Base-by-base conservation (phyloP, 2,888 invertebrate species). In the Periphyllus acericola region DNA sequence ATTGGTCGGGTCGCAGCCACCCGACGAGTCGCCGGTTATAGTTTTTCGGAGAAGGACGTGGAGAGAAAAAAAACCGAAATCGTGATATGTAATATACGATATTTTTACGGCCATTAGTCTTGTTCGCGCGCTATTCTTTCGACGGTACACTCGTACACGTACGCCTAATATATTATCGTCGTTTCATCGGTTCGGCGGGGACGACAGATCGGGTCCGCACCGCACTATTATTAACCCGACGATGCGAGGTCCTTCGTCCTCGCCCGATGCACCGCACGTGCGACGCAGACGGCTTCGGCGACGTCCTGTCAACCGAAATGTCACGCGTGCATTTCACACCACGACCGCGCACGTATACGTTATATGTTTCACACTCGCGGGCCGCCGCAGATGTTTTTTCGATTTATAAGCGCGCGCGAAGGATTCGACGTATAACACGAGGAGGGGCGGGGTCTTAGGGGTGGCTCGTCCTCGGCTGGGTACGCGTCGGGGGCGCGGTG, bases 291-390 rank as follows among this genome's bases (percentile, higher is more conserved):
- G 11, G 17, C 34, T 34, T 14, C 14, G 14, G 17, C 32, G 74
- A 25, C 74, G 36, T 40, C 75, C 40, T 75, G 40, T 75, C 75
- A n/a, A 75, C 75, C 75, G 40, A 40, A 75, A 46, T n/a, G 46
- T 14, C 75, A 75, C 9, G 52, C 14, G 14, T 52, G 52, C 14
- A 2, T 8, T 21, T 66, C 66, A 66, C n/a, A 66, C 60, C n/a
- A 36, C 36, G 36, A 36, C 36, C 36, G 36, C 36, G 36, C 36
- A 36, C 36, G 36, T 36, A 36, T 36, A 36, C 6, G 36, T 36
- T 36, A 36, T 36, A 36, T 11, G 3, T 46, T 9, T 5, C 1
- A 11, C 46, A 14, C 46, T 6, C 46, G 3, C 46, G 11, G 14
- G 46, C 9, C n/a, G 68, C 68, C 71, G 19, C 71, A 72, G 34